Base-by-base conservation (phyloP, 2,797 vertebrate genomes). In the Sarcoramphus papa region DNA sequence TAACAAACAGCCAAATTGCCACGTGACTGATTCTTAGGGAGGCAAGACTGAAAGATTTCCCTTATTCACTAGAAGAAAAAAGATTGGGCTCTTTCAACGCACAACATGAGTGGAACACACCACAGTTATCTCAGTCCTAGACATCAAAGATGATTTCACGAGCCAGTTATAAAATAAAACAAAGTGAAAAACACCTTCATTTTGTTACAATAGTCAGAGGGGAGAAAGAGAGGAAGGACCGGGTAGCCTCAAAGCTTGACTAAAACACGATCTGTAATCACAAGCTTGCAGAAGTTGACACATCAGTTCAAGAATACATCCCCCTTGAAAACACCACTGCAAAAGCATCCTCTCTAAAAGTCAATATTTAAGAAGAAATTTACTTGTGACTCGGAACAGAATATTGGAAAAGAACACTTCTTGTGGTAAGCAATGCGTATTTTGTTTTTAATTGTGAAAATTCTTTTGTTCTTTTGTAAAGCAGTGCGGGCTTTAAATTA, bases 311-410 rank as follows among this genome's bases (percentile, higher is more conserved):
- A 35, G 43, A 87, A 89, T 9, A 37, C 40, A 62, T 17, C 63
- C 65, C 60, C 59, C 77, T 68, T 25, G 47, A 56, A 68, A 91
- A 84, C 65, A 70, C 62, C 88, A 83, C 76, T 31, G 85, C 93
- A 83, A 93, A 92, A 95, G 76, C 72, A 65, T 82, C 91, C 78
- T 90, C 87, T 93, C 92, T 35, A 12, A 7, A 81, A 91, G 45
- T 72, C 72, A 92, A 3, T 18, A 41, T 23, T n/a, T 21, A 63
- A 70, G 60, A 51, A 60, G 25, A 48, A 83, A 93, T 50, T 95
- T 85, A 80, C 62, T 47, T 31, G 63, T 56, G 77, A 73, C 84
- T 80, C 43, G 63, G 73, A 89, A 74, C 7, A 92, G 33, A 59
- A n/a, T 47, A 69, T 20, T 45, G 62, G 74, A 81, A 72, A 47